Evolutionary conservation across 2,113 vertebrate genomes (phyloP).

Genomic region (Tupaia tana): DNA sequence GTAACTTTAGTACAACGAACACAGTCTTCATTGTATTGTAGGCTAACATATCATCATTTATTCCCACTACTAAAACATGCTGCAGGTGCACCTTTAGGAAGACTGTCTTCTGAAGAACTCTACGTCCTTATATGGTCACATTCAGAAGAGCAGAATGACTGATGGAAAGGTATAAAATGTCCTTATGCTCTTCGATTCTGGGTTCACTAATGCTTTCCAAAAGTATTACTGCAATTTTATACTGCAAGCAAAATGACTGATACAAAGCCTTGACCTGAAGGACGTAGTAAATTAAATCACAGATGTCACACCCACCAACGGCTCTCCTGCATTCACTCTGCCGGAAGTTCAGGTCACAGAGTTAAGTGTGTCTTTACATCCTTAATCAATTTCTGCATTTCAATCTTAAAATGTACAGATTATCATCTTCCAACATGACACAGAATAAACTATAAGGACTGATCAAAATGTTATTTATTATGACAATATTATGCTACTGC

Average conservation of each 20-base stretch:
- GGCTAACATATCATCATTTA: background rate
- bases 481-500: background rate
- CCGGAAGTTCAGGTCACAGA: background rate
- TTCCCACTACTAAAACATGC: background rate
- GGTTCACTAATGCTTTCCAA: background rate
- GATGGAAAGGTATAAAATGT: background rate
- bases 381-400: background rate
- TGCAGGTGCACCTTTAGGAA: background rate
- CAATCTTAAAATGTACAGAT: background rate
- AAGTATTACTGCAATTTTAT: background rate
- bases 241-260: background rate
- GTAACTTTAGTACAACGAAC: background rate
- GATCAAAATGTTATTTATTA: background rate
- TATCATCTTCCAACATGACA: background rate
- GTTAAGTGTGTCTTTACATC: background rate
- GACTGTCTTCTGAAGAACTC: background rate
- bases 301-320: background rate
- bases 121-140: background rate
- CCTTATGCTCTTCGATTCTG: background rate
- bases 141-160: conserved; percentile 4
- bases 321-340: background rate
- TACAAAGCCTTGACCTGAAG: background rate
- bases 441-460: conserved; percentile 27
- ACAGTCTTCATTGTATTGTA: background rate
- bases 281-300: background rate